Conservation (phyloP, 2,888 invertebrate genomes). For the Oligia fasciuncula region DNA sequence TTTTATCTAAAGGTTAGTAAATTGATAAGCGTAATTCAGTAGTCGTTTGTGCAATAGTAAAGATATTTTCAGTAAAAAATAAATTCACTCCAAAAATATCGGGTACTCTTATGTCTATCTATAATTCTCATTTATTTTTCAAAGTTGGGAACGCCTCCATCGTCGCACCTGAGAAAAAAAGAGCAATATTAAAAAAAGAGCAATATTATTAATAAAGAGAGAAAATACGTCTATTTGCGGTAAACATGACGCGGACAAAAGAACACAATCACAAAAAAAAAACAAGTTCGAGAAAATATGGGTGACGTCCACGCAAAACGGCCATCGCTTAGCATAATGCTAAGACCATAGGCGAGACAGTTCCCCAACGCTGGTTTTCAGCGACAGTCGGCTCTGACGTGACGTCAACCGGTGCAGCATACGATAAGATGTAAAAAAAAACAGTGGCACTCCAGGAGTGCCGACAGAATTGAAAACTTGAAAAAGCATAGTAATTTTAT, state of each 20-base stretch:
- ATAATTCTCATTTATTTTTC: slow-evolving; percentile 66
- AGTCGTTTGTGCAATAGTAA: slow-evolving; percentile 80
- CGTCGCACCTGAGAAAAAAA: slow-evolving; percentile 80
- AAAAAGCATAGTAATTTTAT: no score
- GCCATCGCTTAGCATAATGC: no score
- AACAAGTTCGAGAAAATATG: neutral
- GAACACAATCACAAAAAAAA: neutral
- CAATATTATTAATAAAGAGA: neutral
- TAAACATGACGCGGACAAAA: neutral
- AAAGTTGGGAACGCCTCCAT: slow-evolving; percentile 83
- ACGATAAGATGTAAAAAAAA: no score
- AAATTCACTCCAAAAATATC: slow-evolving; percentile 87
- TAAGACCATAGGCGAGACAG: no score
- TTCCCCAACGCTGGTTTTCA: no score
- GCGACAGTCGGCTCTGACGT: no score
- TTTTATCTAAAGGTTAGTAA: slow-evolving; percentile 77
- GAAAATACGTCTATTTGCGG: neutral
- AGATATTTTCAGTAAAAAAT: slow-evolving; percentile 80
- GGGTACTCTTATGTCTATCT: slow-evolving; percentile 71
- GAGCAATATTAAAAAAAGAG: slow-evolving; percentile 49
- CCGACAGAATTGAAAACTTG: no score
- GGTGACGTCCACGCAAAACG: neutral
- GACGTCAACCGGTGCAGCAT: no score
- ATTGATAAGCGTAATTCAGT: slow-evolving; percentile 86
- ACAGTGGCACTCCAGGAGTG: no score